These are phyloP conservation scores for Lordiphosa andalusiaca DNA, from an alignment of 2,888 invertebrate species.

Conservation along the genomic window DNA sequence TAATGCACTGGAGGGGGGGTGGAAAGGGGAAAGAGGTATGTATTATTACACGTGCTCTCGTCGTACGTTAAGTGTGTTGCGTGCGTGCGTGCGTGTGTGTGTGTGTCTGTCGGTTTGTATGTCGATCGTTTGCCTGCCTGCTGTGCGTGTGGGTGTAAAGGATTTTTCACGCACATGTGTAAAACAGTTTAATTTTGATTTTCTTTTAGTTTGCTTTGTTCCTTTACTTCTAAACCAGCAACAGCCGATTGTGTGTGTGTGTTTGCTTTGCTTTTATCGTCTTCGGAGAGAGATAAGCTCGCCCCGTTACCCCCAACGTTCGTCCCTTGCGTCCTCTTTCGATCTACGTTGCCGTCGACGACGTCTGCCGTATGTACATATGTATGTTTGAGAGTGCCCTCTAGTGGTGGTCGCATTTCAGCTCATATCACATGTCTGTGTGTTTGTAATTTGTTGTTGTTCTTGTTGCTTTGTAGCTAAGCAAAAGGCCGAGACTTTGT, in stretches of 20 bases:
- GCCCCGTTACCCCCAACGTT: slow-evolving; percentile 19
- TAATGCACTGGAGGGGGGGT: slow-evolving; percentile 30
- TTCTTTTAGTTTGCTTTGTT: slow-evolving; percentile 42
- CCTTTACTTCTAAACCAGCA: slow-evolving; percentile 43
- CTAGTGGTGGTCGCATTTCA: slow-evolving; percentile 65
- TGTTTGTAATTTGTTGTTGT: slow-evolving; percentile 20
- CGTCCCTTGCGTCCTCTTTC: slow-evolving; percentile 20
- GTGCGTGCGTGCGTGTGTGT: slow-evolving; percentile 14
- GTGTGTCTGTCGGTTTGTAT: slow-evolving; percentile 16
- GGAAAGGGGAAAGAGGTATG: slow-evolving; percentile 19
- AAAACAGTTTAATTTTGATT: slow-evolving; percentile 31
- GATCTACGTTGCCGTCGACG: no score
- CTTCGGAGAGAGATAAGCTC: slow-evolving; percentile 64
- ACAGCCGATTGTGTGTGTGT: slow-evolving; percentile 46
- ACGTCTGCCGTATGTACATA: not conserved
- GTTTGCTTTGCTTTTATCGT: slow-evolving; percentile 73
- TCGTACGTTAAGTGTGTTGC: slow-evolving; percentile 13
- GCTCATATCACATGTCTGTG: slow-evolving; percentile 63
- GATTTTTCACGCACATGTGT: slow-evolving; percentile 61
- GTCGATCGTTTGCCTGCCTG: not conserved
- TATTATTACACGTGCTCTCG: slow-evolving; percentile 55
- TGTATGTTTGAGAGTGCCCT: slow-evolving; percentile 18
- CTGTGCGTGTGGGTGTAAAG: slow-evolving; percentile 13
- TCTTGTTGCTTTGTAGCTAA: slow-evolving; percentile 56
- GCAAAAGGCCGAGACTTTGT: slow-evolving; percentile 30